A percentile compares a stretch with the other conserved stretches of the same genome.
Conservation (phyloP, 2,797 vertebrate species). For the Rousettus madagascariensis region DNA sequence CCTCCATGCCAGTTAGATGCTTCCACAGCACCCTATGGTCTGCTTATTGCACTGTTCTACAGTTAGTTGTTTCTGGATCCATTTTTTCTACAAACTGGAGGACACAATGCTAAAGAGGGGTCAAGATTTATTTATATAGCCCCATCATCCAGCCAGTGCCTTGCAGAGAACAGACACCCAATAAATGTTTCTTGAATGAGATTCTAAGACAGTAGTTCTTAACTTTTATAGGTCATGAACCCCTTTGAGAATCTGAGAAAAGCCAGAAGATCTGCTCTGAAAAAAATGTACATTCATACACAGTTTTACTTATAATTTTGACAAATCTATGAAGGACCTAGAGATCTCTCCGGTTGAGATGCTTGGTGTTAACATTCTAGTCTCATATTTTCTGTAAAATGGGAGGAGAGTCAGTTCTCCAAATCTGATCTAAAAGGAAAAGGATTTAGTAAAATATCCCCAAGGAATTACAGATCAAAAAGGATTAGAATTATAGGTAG, state of each 20-base stretch:
- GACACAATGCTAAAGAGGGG: not conserved
- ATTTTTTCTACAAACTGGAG: not conserved
- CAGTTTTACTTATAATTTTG: not conserved
- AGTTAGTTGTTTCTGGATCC: not conserved
- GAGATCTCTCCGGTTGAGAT: not conserved
- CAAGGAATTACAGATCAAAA: constrained; percentile 31
- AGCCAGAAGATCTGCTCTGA: not conserved
- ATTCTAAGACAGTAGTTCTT: not conserved
- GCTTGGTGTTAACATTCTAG: not conserved
- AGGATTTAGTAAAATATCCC: not conserved
- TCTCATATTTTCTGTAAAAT: not conserved
- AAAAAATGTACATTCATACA: not conserved
- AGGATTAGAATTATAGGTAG: not conserved
- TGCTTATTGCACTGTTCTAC: not conserved
- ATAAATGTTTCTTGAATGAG: not conserved
- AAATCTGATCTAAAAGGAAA: constrained; percentile 15
- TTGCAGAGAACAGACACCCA: not conserved
- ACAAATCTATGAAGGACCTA: constrained; percentile 13
- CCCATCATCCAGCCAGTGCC: not conserved
- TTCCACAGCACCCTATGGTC: not conserved
- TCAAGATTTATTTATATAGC: not conserved
- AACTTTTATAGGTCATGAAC: not conserved
- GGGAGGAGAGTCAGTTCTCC: not conserved
- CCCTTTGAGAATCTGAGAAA: not conserved
- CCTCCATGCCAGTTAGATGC: not conserved